Evolutionary conservation across 37 sponge, comb jelly and placozoan genomes (phyloP), one percentile per base, ranked within the genome.

Genomic region (Cladorhizidae sp.): DNA sequence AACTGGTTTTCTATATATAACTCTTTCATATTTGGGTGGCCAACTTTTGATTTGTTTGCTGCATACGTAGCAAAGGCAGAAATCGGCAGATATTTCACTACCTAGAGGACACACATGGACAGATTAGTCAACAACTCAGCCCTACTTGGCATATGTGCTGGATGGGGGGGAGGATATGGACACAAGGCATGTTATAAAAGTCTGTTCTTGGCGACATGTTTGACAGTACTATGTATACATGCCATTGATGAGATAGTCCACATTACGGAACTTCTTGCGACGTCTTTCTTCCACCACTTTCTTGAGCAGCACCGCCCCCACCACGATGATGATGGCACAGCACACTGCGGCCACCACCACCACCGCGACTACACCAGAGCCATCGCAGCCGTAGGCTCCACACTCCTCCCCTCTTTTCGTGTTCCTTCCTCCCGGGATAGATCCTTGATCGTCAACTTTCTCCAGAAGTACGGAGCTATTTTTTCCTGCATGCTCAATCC

Each of bases 221-320:
- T 45, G 49, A 67, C 3, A 21, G 59, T 21, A 25, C 54, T 75
- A 92, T 21, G 93, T 85, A 75, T 92, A 92, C 93, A 92, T 92
- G 33, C 93, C 93, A 73, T 92, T 88, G 52, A 92, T 92, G 32
- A 92, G 89, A 41, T 92, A 92, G 83, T 92, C 93, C 59, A 92
- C 86, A 15, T 88, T 87, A 22, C 70, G 63, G 51, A 80, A 92
- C 51, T 77, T 79, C 45, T 76, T 85, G 33, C 62, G 57, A 58
- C 69, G 57, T 32, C 73, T 68, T 1, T 62, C 67, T 38, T 72
- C 54, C 38, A 33, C 58, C 6, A 76, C 58, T 62, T 73, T 67
- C 55, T 70, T 75, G 40, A 72, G 36, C 18, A 81, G 40, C 25
- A 88, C 67, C 2, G 62, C 73, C 14, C 76, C 68, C 25, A 85